phyloP scores from a whole-genome alignment of 2,888 invertebrate species.

The Rhagonycha fulva region DNA sequence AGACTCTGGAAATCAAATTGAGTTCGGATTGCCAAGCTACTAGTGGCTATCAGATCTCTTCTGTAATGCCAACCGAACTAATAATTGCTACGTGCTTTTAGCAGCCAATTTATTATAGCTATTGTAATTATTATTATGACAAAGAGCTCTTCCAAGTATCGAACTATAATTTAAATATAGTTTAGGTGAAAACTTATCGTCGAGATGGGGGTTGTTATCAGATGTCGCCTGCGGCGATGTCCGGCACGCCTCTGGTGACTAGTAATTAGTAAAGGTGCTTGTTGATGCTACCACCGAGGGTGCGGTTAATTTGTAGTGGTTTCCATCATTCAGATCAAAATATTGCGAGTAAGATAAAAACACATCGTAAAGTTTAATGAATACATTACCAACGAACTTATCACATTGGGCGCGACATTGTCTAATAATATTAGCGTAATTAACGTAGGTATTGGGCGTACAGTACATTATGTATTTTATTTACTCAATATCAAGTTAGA shows the following conservation, averaged over 20 bases:
- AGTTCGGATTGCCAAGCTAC: constrained; percentile 54
- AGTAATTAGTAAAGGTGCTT: constrained; percentile 43
- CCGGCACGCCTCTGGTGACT: constrained; percentile 30
- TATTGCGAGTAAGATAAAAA: constrained; percentile 48
- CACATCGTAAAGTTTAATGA: constrained; percentile 46
- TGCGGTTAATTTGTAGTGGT: constrained; percentile 44
- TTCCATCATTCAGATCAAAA: constrained; percentile 41
- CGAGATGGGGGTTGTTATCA: constrained; percentile 35
- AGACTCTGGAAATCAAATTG: constrained; percentile 56
- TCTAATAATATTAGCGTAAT: constrained; percentile 47
- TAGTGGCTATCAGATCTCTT: constrained; percentile 46
- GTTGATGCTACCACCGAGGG: constrained; percentile 35
- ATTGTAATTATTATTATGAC: constrained; percentile 2
- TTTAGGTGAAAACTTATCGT: constrained; percentile 28
- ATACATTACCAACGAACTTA: constrained; percentile 44
- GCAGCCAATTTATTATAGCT: constrained; percentile 7
- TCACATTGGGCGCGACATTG: constrained; percentile 47
- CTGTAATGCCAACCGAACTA: constrained; percentile 42
- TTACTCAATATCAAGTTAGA: too few relatives aligned
- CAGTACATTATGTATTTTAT: too few relatives aligned
- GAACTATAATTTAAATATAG: background rate
- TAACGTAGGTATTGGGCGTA: constrained; percentile 43
- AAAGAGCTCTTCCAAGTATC: background rate
- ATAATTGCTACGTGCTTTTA: constrained; percentile 42
- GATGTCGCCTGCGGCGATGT: constrained; percentile 33